phyloP scores from a whole-genome alignment of 1,140 invertebrate species.

The Micrasema minimum region DNA sequence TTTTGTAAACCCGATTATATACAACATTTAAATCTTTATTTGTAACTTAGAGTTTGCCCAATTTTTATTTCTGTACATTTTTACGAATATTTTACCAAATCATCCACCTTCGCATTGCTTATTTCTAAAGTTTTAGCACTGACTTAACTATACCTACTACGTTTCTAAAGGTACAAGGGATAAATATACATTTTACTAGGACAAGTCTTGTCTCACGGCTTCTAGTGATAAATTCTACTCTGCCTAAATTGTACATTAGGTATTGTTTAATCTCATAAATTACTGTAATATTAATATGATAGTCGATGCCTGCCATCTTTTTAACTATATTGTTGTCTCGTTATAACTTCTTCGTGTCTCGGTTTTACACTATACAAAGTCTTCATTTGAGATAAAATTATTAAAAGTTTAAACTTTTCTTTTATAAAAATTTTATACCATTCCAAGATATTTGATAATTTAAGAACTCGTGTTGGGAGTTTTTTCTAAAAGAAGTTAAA shows the following conservation, averaged over 20 bases:
- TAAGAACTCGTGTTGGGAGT: not conserved
- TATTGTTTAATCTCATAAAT: constrained; percentile 20
- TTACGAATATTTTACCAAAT: constrained; percentile 40
- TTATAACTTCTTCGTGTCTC: constrained; percentile 20
- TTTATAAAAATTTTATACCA: constrained; percentile 28
- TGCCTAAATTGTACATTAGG: constrained; percentile 18
- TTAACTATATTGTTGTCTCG: constrained; percentile 36
- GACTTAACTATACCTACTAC: constrained; percentile 28
- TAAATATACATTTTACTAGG: constrained; percentile 37
- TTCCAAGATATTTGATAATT: constrained; percentile 3
- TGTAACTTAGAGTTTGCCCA: constrained; percentile 43
- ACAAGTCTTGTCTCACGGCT: constrained; percentile 37
- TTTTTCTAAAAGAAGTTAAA: too few species aligned
- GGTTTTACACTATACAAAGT: constrained; percentile 7
- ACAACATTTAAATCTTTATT: constrained; percentile 43
- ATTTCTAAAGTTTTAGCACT: constrained; percentile 15
- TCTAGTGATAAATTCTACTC: constrained; percentile 41
- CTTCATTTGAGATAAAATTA: constrained; percentile 4
- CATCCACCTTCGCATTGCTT: constrained; percentile 23
- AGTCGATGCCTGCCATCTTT: constrained; percentile 36
- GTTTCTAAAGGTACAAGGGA: constrained; percentile 39
- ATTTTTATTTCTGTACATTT: constrained; percentile 47
- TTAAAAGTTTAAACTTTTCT: constrained; percentile 1
- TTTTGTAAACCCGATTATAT: constrained; percentile 49
- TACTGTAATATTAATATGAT: constrained; percentile 20